These are phyloP conservation scores for Macrotrachela quadricornifera DNA, from an alignment of 1,140 invertebrate genomes.

Conservation along the genomic window DNA sequence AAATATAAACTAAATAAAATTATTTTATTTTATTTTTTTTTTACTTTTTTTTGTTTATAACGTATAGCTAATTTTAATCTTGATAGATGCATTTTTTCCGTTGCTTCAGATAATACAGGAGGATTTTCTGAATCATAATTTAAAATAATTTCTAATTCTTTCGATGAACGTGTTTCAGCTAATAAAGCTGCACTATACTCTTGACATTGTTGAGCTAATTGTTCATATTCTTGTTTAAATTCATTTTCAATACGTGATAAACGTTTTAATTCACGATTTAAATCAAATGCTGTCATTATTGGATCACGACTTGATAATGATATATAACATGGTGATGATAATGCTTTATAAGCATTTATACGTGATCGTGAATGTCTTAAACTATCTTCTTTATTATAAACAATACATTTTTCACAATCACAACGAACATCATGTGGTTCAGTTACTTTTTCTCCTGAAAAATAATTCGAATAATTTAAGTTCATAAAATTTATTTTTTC, in stretches of 20 bases:
- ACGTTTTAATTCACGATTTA: conserved; percentile 78
- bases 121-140: conserved; percentile 22
- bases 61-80: conserved; percentile 87
- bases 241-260: conserved; percentile 87
- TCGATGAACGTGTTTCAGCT: conserved; percentile 79
- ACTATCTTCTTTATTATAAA: conserved; percentile 44
- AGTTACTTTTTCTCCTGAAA: conserved; percentile 16
- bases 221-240: conserved; percentile 66
- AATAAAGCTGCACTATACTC: conserved; percentile 84
- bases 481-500: too few species aligned
- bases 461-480: too few species aligned
- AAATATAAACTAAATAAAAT: neutral
- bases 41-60: conserved; percentile 85
- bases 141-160: conserved; percentile 77
- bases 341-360: conserved; percentile 69
- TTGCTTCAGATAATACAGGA: conserved; percentile 10
- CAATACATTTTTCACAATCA: conserved; percentile 25
- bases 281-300: conserved; percentile 83
- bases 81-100: conserved; percentile 72
- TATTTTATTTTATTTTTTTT: neutral
- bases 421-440: conserved; percentile 24
- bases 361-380: conserved; percentile 62
- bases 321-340: conserved; percentile 59
- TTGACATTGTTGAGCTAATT: conserved; percentile 74
- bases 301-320: conserved; percentile 84